phyloP scores from a whole-genome alignment of 2,797 vertebrate genomes.

The Sebastes miniatus region DNA sequence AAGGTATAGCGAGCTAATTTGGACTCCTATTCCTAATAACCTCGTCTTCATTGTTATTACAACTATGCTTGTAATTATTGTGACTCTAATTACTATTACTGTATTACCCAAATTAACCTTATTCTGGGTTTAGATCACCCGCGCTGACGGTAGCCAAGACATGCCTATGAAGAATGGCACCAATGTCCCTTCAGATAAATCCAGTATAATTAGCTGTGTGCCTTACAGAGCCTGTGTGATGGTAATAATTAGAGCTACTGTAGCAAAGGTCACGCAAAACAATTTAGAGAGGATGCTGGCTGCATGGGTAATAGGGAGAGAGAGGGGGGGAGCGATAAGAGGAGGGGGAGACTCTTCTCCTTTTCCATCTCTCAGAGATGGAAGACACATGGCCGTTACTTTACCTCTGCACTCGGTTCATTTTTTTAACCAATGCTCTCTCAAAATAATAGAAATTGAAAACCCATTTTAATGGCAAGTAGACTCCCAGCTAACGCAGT shows the following conservation, averaged over 20 bases:
- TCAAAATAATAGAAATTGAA: constrained; percentile 71
- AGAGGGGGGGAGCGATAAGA: background rate
- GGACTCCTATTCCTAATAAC: constrained; percentile 59
- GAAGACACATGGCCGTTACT: constrained; percentile 12
- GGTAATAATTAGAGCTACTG: constrained; percentile 92
- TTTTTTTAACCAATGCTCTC: constrained; percentile 62
- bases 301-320: constrained; percentile 80
- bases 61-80: constrained; percentile 72
- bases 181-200: constrained; percentile 94
- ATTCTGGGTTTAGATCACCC: constrained; percentile 88
- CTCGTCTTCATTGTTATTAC: constrained; percentile 68
- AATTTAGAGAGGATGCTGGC: constrained; percentile 88
- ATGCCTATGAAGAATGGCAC: constrained; percentile 89
- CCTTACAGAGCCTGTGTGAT: constrained; percentile 90
- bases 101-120: constrained; percentile 91
- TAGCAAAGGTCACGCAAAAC: constrained; percentile 91
- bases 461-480: constrained; percentile 67
- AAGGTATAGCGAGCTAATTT: constrained; percentile 51
- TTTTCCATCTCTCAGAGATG: constrained; percentile 13
- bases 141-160: constrained; percentile 86
- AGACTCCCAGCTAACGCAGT: constrained; percentile 63
- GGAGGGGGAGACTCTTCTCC: constrained; percentile 19
- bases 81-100: constrained; percentile 77
- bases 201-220: constrained; percentile 91
- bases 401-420: constrained; percentile 40